These are phyloP conservation scores for Labeo rohita DNA, from an alignment of 2,113 vertebrate genomes.

Conservation along the genomic window DNA sequence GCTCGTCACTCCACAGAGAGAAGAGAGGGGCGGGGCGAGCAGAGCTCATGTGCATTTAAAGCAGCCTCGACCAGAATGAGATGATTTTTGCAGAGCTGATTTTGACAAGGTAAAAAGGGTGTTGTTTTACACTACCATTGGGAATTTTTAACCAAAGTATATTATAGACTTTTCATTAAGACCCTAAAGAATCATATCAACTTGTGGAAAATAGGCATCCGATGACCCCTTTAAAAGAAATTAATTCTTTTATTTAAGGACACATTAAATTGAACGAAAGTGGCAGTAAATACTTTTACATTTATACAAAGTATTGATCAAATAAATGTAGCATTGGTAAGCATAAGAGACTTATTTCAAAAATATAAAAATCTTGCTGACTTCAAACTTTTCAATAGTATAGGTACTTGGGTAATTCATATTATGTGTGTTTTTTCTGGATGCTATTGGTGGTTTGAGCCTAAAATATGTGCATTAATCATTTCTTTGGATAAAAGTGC, in stretches of 20 bases:
- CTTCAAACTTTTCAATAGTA: background rate
- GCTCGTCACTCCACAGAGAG: no score
- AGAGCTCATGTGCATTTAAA: no score
- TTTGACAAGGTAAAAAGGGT: no score
- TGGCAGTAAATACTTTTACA: background rate
- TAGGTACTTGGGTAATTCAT: background rate
- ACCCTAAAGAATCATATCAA: no score
- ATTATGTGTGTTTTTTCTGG: background rate
- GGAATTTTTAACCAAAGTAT: no score
- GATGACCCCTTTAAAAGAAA: background rate
- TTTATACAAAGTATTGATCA: background rate
- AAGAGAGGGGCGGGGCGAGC: no score
- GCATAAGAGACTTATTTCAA: background rate
- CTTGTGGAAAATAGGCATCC: no score
- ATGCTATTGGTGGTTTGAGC: background rate
- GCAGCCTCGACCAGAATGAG: no score
- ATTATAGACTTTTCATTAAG: no score
- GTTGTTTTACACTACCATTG: no score
- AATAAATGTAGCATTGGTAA: background rate
- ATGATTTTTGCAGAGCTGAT: no score
- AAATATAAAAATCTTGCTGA: background rate
- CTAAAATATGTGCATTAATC: background rate
- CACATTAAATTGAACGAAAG: background rate
- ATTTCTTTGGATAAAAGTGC: background rate
- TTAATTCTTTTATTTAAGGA: background rate